phyloP scores from a whole-genome alignment of 2,113 vertebrate genomes.

The Rhynchopsitta pachyrhyncha region DNA sequence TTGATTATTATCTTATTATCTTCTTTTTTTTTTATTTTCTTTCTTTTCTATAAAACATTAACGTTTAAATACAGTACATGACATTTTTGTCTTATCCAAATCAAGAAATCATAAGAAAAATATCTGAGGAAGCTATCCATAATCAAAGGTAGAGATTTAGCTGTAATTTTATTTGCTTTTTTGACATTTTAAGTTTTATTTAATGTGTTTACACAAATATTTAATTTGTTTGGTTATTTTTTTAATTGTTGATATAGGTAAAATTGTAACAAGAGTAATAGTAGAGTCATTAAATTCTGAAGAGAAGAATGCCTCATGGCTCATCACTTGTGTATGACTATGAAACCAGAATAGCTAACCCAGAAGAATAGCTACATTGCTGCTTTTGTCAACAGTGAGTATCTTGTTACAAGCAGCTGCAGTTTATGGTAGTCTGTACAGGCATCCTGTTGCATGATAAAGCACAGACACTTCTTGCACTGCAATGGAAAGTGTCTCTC shows the following conservation, averaged over 20 bases:
- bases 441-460: neutral
- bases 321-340: neutral
- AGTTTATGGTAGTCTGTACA: neutral
- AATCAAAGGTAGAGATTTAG: neutral
- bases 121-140: neutral
- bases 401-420: neutral
- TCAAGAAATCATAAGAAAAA: neutral
- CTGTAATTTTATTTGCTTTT: neutral
- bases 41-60: neutral
- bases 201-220: neutral
- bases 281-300: neutral
- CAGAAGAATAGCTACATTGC: neutral
- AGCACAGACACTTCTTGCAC: neutral
- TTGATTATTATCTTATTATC: neutral
- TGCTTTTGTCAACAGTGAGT: neutral
- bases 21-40: neutral
- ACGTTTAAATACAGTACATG: neutral
- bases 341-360: neutral
- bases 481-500: neutral
- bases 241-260: neutral
- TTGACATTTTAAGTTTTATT: neutral
- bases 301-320: neutral
- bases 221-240: neutral
- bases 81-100: neutral
- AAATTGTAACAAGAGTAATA: neutral